Evolutionary conservation across 2,113 vertebrate species (phyloP).

Genomic region (Chloropsis hardwickii): DNA sequence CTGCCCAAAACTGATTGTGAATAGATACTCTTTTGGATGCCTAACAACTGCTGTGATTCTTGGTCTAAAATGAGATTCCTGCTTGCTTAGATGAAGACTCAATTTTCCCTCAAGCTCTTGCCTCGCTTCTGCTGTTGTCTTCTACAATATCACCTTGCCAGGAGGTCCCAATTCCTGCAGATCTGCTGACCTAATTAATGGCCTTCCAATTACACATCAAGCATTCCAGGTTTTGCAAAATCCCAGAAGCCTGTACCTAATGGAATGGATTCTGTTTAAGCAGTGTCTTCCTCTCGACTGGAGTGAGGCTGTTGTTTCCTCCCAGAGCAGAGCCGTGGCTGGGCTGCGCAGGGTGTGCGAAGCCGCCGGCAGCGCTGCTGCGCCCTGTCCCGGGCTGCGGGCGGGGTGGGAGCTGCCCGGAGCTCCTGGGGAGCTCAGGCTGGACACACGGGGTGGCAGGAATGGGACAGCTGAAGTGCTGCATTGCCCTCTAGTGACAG

Average conservation of each 20-base stretch:
- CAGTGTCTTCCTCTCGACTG: neutral
- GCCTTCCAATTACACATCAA: neutral
- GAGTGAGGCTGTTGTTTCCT: neutral
- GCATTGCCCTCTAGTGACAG: conserved; percentile 36
- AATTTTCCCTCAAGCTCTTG: neutral
- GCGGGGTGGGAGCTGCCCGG: neutral
- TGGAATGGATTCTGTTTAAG: neutral
- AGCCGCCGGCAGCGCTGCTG: fast-evolving
- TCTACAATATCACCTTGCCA: neutral
- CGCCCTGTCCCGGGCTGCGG: fast-evolving
- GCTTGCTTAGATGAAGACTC: neutral
- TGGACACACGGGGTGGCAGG: neutral
- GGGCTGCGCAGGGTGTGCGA: fast-evolving
- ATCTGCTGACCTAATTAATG: neutral
- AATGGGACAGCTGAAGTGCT: neutral
- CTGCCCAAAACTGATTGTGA: neutral
- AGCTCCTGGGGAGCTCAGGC: fast-evolving
- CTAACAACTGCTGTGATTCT: neutral
- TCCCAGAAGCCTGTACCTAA: neutral
- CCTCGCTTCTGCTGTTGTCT: neutral
- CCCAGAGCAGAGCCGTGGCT: fast-evolving
- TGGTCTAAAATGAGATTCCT: neutral
- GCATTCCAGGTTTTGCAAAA: neutral
- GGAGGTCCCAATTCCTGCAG: neutral
- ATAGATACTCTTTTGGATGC: neutral